These are phyloP conservation scores for Nephrocerus scutellatus DNA, from an alignment of 2,888 invertebrate species.

Conservation along the genomic window DNA sequence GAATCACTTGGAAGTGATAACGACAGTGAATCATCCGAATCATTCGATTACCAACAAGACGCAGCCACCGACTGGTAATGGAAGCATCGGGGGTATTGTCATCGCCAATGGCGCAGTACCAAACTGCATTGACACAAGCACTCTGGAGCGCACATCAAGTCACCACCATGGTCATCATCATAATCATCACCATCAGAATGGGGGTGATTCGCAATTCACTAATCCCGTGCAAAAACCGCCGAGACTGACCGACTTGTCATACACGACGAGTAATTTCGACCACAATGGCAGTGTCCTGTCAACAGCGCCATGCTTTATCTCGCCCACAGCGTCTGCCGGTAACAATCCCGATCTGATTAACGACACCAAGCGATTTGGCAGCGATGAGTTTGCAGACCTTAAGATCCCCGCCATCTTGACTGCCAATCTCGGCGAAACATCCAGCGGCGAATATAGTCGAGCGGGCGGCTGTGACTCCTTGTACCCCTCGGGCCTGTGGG, in stretches of 20 bases:
- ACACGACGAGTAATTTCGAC: conserved; percentile 63
- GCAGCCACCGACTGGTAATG: conserved; percentile 46
- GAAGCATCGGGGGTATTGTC: conserved; percentile 51
- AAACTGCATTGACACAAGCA: conserved; percentile 33
- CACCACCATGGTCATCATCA: too few relatives aligned
- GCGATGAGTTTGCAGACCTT: conserved; percentile 48
- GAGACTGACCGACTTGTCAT: conserved; percentile 60
- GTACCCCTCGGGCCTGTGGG: conserved; percentile 76
- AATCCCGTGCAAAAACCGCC: conserved; percentile 70
- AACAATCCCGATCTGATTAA: conserved; percentile 83
- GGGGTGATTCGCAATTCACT: conserved; percentile 45
- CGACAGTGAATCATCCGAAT: conserved; percentile 54
- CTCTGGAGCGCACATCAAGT: conserved; percentile 35
- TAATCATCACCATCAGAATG: too few relatives aligned
- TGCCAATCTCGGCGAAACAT: conserved; percentile 48
- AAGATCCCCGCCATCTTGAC: conserved; percentile 42
- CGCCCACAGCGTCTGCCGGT: conserved; percentile 64
- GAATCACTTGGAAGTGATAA: conserved; percentile 65
- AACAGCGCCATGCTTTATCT: conserved; percentile 62
- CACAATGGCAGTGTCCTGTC: conserved; percentile 60
- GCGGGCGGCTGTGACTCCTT: conserved; percentile 66
- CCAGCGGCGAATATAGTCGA: conserved; percentile 71
- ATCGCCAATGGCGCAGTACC: conserved; percentile 55
- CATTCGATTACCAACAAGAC: conserved; percentile 50
- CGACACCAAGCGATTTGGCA: conserved; percentile 65